These are phyloP conservation scores for Coracias cyanogaster DNA, from an alignment of 2,797 vertebrate genomes.

Conservation along the genomic window DNA sequence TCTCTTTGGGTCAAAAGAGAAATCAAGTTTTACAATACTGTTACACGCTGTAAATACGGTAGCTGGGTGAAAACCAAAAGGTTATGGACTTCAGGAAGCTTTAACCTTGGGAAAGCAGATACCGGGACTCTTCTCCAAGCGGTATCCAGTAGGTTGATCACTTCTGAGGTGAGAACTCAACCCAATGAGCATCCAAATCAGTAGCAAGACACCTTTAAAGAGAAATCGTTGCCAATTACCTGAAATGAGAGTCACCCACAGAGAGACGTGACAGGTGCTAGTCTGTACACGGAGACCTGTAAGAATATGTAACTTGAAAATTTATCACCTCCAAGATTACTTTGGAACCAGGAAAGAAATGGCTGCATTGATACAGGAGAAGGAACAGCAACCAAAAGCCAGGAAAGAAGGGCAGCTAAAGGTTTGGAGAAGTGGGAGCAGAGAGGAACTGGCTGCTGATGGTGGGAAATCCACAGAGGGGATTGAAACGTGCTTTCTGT, in stretches of 20 bases:
- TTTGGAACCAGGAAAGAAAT: background rate
- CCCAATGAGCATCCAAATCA: background rate
- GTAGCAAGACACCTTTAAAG: background rate
- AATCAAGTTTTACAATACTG: background rate
- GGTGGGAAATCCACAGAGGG: background rate
- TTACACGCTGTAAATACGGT: background rate
- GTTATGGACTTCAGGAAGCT: background rate
- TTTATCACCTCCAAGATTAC: background rate
- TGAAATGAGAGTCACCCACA: background rate
- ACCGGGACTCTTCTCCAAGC: background rate
- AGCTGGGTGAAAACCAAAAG: background rate
- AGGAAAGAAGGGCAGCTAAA: background rate
- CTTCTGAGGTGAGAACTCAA: background rate
- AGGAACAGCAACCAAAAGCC: background rate
- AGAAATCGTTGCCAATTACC: background rate
- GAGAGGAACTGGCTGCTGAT: background rate
- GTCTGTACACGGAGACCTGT: background rate
- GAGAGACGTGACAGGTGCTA: background rate
- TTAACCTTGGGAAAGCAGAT: background rate
- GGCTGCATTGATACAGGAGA: background rate
- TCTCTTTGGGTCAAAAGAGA: background rate
- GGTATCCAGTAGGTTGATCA: background rate
- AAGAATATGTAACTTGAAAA: background rate
- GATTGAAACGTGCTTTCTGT: background rate
- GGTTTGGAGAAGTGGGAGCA: accelerated